These are phyloP conservation scores for Macrophya annulata DNA, from an alignment of 2,888 invertebrate species.

Conservation along the genomic window DNA sequence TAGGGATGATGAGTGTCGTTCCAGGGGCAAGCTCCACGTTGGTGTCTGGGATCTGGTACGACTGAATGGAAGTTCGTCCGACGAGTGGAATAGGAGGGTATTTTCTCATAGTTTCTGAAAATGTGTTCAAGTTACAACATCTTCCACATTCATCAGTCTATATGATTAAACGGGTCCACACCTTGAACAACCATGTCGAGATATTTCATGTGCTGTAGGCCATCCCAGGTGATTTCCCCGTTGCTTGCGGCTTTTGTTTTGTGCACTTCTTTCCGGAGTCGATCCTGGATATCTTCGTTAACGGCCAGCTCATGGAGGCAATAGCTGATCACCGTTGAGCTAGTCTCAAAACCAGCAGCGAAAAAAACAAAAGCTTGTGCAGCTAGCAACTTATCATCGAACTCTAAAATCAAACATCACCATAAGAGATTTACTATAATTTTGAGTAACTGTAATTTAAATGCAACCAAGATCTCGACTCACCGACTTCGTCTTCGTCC, in stretches of 20 bases:
- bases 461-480: conserved; percentile 14
- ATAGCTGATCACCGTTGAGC: conserved; percentile 37
- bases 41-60: conserved; percentile 75
- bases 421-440: not conserved
- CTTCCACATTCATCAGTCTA: conserved; percentile 51
- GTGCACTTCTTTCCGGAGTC: conserved; percentile 42
- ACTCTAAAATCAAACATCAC: conserved; percentile 60
- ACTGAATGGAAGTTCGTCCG: conserved; percentile 71
- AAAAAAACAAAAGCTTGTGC: conserved; percentile 76
- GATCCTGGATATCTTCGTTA: conserved; percentile 41
- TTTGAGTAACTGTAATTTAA: not conserved
- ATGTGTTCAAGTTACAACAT: not conserved
- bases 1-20: conserved; percentile 70
- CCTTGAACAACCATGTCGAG: conserved; percentile 77
- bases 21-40: conserved; percentile 73
- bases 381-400: conserved; percentile 69
- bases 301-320: conserved; percentile 48
- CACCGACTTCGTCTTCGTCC: conserved; percentile 19
- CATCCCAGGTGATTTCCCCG: conserved; percentile 55
- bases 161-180: conserved; percentile 72
- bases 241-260: not conserved
- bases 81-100: conserved; percentile 78
- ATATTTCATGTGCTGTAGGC: conserved; percentile 77
- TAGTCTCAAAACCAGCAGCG: conserved; percentile 76
- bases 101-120: conserved; percentile 79